Conservation (phyloP, 2,113 vertebrate species). For the Phaetusa simplex region DNA sequence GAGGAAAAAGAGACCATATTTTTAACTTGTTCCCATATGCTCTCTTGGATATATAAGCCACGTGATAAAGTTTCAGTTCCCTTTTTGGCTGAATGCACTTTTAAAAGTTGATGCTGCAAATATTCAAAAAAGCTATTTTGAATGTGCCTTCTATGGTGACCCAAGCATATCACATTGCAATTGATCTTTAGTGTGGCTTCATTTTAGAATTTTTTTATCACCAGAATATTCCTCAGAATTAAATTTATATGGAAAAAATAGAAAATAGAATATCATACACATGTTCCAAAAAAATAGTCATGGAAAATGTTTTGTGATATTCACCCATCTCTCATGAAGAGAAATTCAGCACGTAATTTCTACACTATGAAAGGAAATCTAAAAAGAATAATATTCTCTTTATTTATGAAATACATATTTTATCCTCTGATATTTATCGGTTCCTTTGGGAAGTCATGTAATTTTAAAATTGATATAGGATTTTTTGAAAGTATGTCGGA, state of each 20-base stretch:
- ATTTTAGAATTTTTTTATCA: neutral
- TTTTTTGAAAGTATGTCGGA: neutral
- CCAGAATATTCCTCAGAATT: neutral
- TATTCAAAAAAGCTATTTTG: neutral
- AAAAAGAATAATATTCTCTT: neutral
- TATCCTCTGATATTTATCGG: neutral
- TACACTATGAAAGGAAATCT: neutral
- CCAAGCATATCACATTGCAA: neutral
- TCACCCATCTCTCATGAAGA: neutral
- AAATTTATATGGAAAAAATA: neutral
- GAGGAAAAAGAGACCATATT: neutral
- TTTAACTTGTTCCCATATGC: neutral
- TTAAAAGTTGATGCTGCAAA: neutral
- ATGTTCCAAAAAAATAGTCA: neutral
- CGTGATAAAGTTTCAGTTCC: neutral
- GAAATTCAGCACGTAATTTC: neutral
- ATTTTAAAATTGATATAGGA: neutral
- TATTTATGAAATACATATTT: neutral
- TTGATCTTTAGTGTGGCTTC: neutral
- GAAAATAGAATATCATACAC: neutral
- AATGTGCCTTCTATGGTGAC: neutral
- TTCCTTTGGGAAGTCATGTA: neutral
- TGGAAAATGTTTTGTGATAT: neutral
- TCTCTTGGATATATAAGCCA: neutral
- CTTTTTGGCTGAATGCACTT: neutral